Evolutionary conservation across 2,113 vertebrate species (phyloP).

Genomic region (Plotosus lineatus): DNA sequence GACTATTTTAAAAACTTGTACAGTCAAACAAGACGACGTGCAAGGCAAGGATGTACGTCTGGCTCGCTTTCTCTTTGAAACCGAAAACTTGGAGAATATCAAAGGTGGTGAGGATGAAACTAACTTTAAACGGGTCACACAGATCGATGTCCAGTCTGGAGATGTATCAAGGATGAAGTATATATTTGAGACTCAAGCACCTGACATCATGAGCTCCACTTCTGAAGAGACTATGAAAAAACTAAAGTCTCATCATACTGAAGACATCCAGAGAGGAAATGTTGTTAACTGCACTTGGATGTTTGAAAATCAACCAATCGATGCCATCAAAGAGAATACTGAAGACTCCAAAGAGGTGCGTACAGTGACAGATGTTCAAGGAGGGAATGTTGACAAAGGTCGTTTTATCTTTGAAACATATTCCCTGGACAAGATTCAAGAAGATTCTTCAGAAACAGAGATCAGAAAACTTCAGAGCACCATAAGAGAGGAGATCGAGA

Average conservation of each 20-base stretch:
- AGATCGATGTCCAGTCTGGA: slow-evolving; percentile 82
- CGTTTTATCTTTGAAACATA: slow-evolving; percentile 88
- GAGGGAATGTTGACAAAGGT: slow-evolving; percentile 83
- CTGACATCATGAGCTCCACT: slow-evolving; percentile 82
- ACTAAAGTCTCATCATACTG: slow-evolving; percentile 77
- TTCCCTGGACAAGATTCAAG: slow-evolving; percentile 85
- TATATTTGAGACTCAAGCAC: slow-evolving; percentile 84
- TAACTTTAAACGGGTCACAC: slow-evolving; percentile 74
- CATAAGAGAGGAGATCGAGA: slow-evolving; percentile 73
- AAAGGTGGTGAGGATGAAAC: slow-evolving; percentile 75
- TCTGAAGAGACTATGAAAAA: slow-evolving; percentile 80
- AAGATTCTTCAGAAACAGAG: slow-evolving; percentile 69
- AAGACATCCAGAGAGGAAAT: slow-evolving; percentile 87
- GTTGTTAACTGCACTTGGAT: slow-evolving; percentile 84
- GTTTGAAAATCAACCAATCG: slow-evolving; percentile 87
- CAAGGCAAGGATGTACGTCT: slow-evolving; percentile 83
- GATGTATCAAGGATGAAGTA: slow-evolving; percentile 87
- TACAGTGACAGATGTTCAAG: slow-evolving; percentile 81
- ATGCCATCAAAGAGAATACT: slow-evolving; percentile 73
- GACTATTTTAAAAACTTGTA: slow-evolving; percentile 74
- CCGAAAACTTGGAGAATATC: slow-evolving; percentile 85
- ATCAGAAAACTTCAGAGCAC: slow-evolving; percentile 68
- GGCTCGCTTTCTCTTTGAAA: slow-evolving; percentile 87
- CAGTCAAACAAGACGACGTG: slow-evolving; percentile 80
- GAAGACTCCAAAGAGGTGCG: slow-evolving; percentile 63